Conservation (phyloP, 2,113 vertebrate genomes). For the Phylloscopus whistleri region DNA sequence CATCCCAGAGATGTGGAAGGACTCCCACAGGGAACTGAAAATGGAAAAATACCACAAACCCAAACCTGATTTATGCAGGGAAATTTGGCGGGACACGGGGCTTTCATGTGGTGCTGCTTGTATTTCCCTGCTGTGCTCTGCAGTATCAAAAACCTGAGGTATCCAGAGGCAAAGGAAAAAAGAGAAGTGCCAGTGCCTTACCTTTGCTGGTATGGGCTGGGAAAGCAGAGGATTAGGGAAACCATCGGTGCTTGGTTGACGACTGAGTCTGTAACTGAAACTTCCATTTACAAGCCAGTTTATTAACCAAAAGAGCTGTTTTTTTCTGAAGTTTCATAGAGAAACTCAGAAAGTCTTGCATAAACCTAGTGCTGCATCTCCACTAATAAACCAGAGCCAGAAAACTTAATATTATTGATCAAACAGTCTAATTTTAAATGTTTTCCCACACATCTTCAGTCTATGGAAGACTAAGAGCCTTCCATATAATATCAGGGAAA, state of each 20-base stretch:
- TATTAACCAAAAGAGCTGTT: not conserved
- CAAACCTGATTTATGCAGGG: not conserved
- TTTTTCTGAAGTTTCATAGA: not conserved
- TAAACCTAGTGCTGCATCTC: not conserved
- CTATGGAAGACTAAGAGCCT: not conserved
- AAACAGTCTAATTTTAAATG: not conserved
- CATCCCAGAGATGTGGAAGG: not conserved
- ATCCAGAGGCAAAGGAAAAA: not conserved
- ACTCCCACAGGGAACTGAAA: not conserved
- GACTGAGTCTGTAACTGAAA: not conserved
- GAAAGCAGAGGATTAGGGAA: not conserved
- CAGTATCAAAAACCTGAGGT: not conserved
- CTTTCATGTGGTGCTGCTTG: not conserved
- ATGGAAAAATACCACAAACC: not conserved
- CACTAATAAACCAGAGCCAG: not conserved
- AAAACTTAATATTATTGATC: not conserved
- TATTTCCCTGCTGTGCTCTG: not conserved
- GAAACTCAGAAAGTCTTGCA: not conserved
- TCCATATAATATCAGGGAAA: not conserved
- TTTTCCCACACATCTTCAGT: not conserved
- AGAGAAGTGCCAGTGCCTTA: not conserved
- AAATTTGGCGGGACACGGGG: not conserved
- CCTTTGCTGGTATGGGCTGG: not conserved
- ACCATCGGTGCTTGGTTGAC: accelerated
- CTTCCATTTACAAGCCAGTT: not conserved